phyloP scores from a whole-genome alignment of 1,140 invertebrate genomes.

The Drosophila murphyi region DNA sequence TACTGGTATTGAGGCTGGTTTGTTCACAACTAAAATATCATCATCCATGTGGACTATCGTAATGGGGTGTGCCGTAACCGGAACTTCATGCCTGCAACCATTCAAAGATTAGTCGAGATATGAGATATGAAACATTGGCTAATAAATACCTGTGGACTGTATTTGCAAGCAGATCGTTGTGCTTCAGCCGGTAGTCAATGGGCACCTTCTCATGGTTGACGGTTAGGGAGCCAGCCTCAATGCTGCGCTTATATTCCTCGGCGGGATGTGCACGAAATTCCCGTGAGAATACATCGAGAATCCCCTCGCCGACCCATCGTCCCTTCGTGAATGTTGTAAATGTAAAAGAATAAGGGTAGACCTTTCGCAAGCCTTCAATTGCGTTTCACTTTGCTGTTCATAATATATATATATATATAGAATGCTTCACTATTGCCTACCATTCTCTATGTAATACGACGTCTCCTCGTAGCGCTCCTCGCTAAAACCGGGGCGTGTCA shows the following conservation, averaged over 20 bases:
- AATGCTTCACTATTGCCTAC: conserved; percentile 86
- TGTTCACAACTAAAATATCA: conserved; percentile 99
- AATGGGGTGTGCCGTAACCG: conserved; percentile 96
- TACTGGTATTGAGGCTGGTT: conserved; percentile 99
- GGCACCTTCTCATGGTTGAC: conserved; percentile 98
- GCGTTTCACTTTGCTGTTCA: conserved; percentile 7
- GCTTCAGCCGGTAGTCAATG: conserved; percentile 95
- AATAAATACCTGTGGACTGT: conserved; percentile 94
- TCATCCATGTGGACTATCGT: conserved; percentile 98
- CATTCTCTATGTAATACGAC: conserved; percentile 98
- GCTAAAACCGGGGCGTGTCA: conserved; percentile 95
- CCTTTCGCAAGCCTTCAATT: conserved; percentile 95
- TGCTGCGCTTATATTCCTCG: conserved; percentile 96
- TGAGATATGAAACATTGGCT: conserved; percentile 2
- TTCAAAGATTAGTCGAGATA: conserved; percentile 13
- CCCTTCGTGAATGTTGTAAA: conserved; percentile 99
- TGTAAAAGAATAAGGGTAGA: conserved; percentile 99
- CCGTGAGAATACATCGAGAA: conserved; percentile 96
- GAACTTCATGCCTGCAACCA: conserved; percentile 97
- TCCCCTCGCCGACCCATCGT: conserved; percentile 97
- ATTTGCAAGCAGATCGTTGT: conserved; percentile 97
- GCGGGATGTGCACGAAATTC: conserved; percentile 97
- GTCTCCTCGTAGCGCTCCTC: conserved; percentile 97
- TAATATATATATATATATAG: neutral
- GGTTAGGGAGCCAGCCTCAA: conserved; percentile 94